Base-by-base conservation (phyloP, 2,797 vertebrate genomes). In the Cygnus olor region DNA sequence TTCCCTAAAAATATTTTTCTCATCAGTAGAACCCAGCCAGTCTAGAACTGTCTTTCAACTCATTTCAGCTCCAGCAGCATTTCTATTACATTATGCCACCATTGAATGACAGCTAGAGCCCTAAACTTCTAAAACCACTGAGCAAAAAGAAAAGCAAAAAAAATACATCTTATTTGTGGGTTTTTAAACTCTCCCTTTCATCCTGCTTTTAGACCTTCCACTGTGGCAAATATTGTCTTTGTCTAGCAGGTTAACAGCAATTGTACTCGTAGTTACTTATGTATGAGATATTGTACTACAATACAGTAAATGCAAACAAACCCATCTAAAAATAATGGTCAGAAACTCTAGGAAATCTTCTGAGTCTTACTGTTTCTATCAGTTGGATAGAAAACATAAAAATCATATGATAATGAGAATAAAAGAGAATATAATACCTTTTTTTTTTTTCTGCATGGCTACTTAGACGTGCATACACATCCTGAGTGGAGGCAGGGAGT, bases 111-210 rank as follows among this genome's bases (percentile, higher is more conserved):
- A 54, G 71, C n/a, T 70, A 44, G 18, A 72, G 44, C 22, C 22
- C 58, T 63, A n/a, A 76, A 63, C 30, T 47, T 84, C 32, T 45
- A 38, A 74, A 91, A 88, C 15, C 27, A 79, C 16, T 5, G 45
- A 84, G 45, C 32, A 80, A 72, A 82, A 63, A 54, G 13, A 11
- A 89, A 92, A 64, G 38, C 2, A 57, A 70, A 81, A 77, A 22
- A 1, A 1, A 0, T 22, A 1, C 1, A 0, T 24, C 0, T 9
- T 81, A 72, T n/a, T 91, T 63, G 53, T 16, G 40, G 20, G 8
- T 76, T 72, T 71, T 57, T 19, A 40, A 89, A 63, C 42, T 79
- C n/a, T 76, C 27, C 21, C 21, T 87, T 80, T 76, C 8, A 1
- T n/a, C n/a, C 22, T 73, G 40, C 63, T 66, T 89, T 72, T 49